Conservation (phyloP, 2,797 vertebrate genomes). For the Megalops cyprinoides region DNA sequence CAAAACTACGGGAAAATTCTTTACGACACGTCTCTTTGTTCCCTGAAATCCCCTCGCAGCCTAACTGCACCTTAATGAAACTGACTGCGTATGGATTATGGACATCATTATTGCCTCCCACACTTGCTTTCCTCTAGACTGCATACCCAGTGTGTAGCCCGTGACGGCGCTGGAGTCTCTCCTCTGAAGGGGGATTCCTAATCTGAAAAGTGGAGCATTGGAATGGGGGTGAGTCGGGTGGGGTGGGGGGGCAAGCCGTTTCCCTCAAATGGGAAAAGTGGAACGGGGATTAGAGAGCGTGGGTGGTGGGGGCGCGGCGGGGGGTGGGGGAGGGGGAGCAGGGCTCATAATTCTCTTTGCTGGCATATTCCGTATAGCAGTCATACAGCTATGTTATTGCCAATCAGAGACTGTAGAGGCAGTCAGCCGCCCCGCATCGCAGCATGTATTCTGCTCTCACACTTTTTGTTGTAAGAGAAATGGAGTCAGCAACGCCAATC, state of each 20-base stretch:
- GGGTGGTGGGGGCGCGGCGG: no score
- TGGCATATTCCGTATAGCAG: no score
- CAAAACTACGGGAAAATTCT: constrained; percentile 1
- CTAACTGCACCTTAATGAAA: constrained; percentile 25
- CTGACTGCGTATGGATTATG: constrained; percentile 3
- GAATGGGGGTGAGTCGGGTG: neutral
- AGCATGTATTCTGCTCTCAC: neutral
- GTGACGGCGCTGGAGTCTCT: constrained; percentile 31
- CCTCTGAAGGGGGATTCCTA: constrained; percentile 37
- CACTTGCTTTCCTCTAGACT: constrained; percentile 56
- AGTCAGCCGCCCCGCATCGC: neutral
- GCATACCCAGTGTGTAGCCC: constrained; percentile 49
- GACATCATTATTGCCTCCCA: constrained; percentile 41
- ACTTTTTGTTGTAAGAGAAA: no score
- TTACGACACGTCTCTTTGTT: constrained; percentile 23
- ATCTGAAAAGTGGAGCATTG: constrained; percentile 34
- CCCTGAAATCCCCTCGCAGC: constrained; percentile 46
- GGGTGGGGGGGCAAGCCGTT: neutral
- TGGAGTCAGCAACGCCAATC: no score
- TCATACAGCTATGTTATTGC: neutral
- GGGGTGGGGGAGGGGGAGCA: no score
- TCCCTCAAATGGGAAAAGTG: neutral
- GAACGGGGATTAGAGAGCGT: neutral
- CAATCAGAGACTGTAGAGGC: neutral
- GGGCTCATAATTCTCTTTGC: neutral